Conservation (phyloP, 2,888 invertebrate species). For the Blastobasis adustella region DNA sequence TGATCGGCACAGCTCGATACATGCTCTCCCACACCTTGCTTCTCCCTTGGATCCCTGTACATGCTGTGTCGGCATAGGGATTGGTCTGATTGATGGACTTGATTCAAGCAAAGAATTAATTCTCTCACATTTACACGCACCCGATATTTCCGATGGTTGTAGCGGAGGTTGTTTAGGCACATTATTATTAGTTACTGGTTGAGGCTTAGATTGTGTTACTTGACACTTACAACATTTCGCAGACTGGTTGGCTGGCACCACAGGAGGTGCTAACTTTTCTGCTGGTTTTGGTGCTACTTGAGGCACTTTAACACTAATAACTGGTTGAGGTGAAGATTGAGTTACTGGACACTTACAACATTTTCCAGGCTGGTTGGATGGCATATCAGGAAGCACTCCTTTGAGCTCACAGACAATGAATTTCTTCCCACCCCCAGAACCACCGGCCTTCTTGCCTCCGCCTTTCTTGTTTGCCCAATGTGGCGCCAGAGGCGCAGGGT, state of each 20-base stretch:
- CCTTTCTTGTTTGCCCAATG: conserved; percentile 37
- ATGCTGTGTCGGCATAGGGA: too few relatives aligned
- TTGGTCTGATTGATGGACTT: too few relatives aligned
- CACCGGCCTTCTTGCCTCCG: conserved; percentile 25
- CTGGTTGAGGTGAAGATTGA: conserved; percentile 10
- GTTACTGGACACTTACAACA: conserved; percentile 55
- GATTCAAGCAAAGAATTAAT: too few relatives aligned
- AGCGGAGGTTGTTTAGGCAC: too few relatives aligned
- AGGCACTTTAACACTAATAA: not conserved
- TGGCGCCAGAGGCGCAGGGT: conserved; percentile 45
- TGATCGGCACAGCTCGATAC: too few relatives aligned
- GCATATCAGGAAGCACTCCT: conserved; percentile 41
- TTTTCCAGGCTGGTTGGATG: conserved; percentile 35
- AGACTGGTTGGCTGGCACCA: not conserved
- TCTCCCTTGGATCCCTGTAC: too few relatives aligned
- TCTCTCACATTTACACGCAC: conserved; percentile 23
- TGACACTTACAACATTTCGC: not conserved
- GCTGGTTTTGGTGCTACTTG: not conserved
- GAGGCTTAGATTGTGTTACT: not conserved
- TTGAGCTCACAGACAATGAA: conserved; percentile 67
- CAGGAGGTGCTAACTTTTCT: not conserved
- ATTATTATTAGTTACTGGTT: too few relatives aligned
- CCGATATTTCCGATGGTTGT: not conserved
- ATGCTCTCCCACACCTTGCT: too few relatives aligned
- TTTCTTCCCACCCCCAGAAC: conserved; percentile 41